Evolutionary conservation across 2,888 invertebrate species (phyloP).

Genomic region (Andrena flavipes): DNA sequence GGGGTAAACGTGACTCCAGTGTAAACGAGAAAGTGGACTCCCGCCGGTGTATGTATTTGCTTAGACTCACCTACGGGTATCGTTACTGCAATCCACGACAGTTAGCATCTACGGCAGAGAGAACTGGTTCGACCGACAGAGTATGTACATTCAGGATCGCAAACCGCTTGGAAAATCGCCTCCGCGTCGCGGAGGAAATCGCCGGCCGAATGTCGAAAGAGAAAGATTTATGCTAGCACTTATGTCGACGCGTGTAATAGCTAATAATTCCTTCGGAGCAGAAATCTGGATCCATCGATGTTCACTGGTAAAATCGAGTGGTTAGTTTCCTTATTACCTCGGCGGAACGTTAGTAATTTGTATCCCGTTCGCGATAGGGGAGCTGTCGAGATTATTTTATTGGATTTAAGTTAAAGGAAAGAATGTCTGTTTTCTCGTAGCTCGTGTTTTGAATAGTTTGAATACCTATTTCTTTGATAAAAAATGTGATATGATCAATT

Average conservation of each 20-base stretch:
- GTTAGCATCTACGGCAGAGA: slow-evolving; percentile 9
- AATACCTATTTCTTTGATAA: too few species aligned
- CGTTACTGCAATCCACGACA: slow-evolving; percentile 50
- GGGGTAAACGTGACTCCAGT: slow-evolving; percentile 72
- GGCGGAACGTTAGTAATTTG: not conserved
- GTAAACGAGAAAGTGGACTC: slow-evolving; percentile 78
- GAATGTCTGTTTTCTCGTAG: too few species aligned
- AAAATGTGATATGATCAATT: too few species aligned
- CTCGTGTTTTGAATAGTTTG: too few species aligned
- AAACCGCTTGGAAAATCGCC: slow-evolving; percentile 44
- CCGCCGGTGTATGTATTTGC: slow-evolving; percentile 53
- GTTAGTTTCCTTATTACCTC: not conserved
- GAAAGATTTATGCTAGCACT: slow-evolving; percentile 11
- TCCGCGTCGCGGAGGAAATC: slow-evolving; percentile 37
- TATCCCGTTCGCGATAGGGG: too few species aligned
- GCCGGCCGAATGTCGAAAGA: slow-evolving; percentile 40
- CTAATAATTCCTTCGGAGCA: slow-evolving; percentile 18
- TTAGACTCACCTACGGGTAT: slow-evolving; percentile 50
- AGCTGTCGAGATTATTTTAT: too few species aligned
- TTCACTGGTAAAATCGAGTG: not conserved
- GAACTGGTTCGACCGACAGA: slow-evolving; percentile 46
- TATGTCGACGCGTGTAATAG: slow-evolving; percentile 9
- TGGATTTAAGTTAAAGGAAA: too few species aligned
- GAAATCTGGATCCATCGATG: not conserved
- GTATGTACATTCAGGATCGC: slow-evolving; percentile 38